A percentile compares a stretch with the other conserved stretches of the same genome.
phyloP scores from a whole-genome alignment of 2,888 invertebrate species.

The Hecatera dysodea region DNA sequence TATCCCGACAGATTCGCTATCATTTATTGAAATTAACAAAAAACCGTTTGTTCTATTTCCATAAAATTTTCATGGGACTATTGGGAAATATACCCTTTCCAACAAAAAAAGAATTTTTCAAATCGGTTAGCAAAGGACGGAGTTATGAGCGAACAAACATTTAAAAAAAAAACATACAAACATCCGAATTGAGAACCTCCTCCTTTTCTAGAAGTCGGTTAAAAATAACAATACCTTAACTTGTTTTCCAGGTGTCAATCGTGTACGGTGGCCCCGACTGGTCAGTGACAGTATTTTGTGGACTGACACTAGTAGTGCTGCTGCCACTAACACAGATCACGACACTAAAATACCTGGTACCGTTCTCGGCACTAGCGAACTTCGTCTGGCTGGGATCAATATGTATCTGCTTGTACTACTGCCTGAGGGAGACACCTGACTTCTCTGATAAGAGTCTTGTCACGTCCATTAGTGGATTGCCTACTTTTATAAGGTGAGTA shows the following conservation, averaged over 20 bases:
- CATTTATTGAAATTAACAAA: no score
- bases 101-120: no score
- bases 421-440: slow-evolving; percentile 91
- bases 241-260: slow-evolving; percentile 88
- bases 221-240: not conserved
- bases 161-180: no score
- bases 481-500: slow-evolving; percentile 95
- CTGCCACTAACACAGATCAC: slow-evolving; percentile 94
- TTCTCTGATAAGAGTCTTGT: slow-evolving; percentile 82
- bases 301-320: slow-evolving; percentile 92
- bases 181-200: no score
- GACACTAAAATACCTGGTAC: slow-evolving; percentile 95
- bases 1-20: no score
- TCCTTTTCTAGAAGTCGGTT: no score
- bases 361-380: slow-evolving; percentile 97
- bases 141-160: no score
- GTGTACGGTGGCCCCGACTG: slow-evolving; percentile 87
- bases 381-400: slow-evolving; percentile 95
- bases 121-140: no score
- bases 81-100: no score
- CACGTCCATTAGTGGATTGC: slow-evolving; percentile 92
- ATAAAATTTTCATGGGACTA: no score
- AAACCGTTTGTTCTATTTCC: no score
- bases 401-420: slow-evolving; percentile 95
- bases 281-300: slow-evolving; percentile 92